Conservation (phyloP, 2,797 vertebrate genomes). For the Clarias laeviceps region DNA sequence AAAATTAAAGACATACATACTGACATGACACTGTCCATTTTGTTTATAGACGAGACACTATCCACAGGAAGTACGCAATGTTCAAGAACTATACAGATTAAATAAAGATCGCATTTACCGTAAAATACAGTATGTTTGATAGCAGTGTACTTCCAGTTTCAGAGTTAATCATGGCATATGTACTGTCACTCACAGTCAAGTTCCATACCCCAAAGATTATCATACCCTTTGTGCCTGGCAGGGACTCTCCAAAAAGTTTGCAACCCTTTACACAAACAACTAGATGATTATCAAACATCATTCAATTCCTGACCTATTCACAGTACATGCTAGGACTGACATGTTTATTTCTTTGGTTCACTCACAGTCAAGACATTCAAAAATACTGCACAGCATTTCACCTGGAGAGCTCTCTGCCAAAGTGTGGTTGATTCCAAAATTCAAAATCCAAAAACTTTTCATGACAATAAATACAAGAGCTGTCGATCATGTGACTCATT, state of each 20-base stretch:
- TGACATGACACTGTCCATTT: too few relatives aligned
- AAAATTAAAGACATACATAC: too few relatives aligned
- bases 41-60: too few relatives aligned
- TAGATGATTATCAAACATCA: background rate
- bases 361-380: background rate
- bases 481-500: background rate
- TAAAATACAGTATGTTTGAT: background rate
- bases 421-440: background rate
- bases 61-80: too few relatives aligned
- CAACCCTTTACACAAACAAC: background rate
- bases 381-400: background rate
- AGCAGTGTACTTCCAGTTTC: background rate
- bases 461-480: too few relatives aligned
- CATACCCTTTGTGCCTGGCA: too few relatives aligned
- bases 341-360: background rate
- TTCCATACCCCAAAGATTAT: background rate
- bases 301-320: background rate
- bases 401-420: background rate
- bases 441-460: too few relatives aligned
- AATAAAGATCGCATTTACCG: too few relatives aligned
- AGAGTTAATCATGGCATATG: background rate
- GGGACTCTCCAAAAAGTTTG: background rate
- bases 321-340: background rate
- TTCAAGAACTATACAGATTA: too few relatives aligned
- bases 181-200: background rate